These are phyloP conservation scores for Drosophila arawakana DNA, from an alignment of 1,140 invertebrate genomes.

Conservation along the genomic window DNA sequence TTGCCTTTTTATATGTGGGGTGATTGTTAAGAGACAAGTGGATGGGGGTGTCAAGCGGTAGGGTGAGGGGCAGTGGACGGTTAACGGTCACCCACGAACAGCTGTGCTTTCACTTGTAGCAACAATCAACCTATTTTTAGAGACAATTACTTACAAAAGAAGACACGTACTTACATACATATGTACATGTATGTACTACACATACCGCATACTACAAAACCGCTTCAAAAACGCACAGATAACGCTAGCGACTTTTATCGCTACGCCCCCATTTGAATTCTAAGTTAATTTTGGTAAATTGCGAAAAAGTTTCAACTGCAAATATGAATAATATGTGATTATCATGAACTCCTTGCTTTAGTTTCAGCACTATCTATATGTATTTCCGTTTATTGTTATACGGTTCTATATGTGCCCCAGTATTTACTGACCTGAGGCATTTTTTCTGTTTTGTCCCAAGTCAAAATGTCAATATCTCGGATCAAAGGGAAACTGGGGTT, in stretches of 20 bases:
- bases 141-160: slow-evolving; percentile 9
- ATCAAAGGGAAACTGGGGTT: too few relatives aligned
- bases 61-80: background rate
- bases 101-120: slow-evolving; percentile 34
- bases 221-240: slow-evolving; percentile 6
- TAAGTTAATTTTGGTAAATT: background rate
- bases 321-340: background rate
- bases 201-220: background rate
- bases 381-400: slow-evolving; percentile 12
- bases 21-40: slow-evolving; percentile 2
- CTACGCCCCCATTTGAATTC: background rate
- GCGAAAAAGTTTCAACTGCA: background rate
- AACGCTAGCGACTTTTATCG: slow-evolving; percentile 20
- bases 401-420: background rate
- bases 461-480: too few relatives aligned
- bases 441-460: too few relatives aligned
- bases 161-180: background rate
- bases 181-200: background rate
- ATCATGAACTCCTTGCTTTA: background rate
- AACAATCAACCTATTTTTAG: slow-evolving; percentile 21
- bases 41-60: background rate
- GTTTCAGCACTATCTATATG: slow-evolving; percentile 15
- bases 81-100: slow-evolving; percentile 20
- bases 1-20: background rate
- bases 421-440: slow-evolving; percentile 19